Conservation (phyloP, 1,140 invertebrate species). For the Drosophila rhopaloa region DNA sequence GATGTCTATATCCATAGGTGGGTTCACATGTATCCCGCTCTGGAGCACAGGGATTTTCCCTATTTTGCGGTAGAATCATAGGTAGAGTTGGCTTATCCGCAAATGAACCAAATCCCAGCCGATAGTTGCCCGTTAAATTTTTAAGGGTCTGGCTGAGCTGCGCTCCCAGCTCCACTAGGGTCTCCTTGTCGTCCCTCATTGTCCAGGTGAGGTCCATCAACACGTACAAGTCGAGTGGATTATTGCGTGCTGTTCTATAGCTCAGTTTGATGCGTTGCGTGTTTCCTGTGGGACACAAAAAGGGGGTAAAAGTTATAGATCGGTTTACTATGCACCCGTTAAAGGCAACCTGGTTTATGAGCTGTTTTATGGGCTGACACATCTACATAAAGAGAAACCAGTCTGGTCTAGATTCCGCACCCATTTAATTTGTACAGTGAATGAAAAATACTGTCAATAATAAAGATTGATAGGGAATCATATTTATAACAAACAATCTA, state of each 20-base stretch:
- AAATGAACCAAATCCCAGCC: conserved; percentile 93
- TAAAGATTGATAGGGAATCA: neutral
- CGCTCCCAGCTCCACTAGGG: conserved; percentile 90
- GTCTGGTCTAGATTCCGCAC: conserved; percentile 22
- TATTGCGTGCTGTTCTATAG: conserved; percentile 89
- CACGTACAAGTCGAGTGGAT: conserved; percentile 97
- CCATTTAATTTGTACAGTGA: neutral
- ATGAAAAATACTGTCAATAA: neutral
- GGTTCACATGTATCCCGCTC: conserved; percentile 86
- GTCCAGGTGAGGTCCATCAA: conserved; percentile 96
- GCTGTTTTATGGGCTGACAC: conserved; percentile 53
- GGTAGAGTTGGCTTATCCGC: conserved; percentile 93
- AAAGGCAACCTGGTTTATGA: conserved; percentile 59
- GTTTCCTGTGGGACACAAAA: conserved; percentile 81
- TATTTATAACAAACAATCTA: no score
- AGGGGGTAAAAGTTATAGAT: conserved; percentile 29
- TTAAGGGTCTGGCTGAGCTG: conserved; percentile 88
- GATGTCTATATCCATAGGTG: conserved; percentile 90
- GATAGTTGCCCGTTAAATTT: conserved; percentile 93
- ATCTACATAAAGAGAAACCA: conserved; percentile 38
- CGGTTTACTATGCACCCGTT: conserved; percentile 31
- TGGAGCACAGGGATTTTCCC: conserved; percentile 86
- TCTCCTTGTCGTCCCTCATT: conserved; percentile 94
- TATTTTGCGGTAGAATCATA: conserved; percentile 87
- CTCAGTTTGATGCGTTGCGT: conserved; percentile 86